Evolutionary conservation across 2,113 vertebrate species (phyloP).

Genomic region (Coregonus clupeaformis): DNA sequence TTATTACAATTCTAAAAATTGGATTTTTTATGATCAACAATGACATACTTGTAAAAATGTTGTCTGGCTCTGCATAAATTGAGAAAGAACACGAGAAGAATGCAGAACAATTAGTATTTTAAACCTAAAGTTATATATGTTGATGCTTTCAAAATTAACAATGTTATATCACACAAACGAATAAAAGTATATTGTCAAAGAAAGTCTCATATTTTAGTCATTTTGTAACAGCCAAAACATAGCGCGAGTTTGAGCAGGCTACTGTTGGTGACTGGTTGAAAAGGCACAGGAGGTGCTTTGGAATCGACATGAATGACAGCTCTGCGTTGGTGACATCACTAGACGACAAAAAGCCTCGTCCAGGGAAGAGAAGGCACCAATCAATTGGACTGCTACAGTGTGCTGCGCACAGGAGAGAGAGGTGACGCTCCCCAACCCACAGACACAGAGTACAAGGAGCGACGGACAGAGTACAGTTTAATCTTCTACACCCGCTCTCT

Average conservation of each 20-base stretch:
- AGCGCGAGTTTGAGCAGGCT: neutral
- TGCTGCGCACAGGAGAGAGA: slow-evolving; percentile 49
- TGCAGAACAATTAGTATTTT: neutral
- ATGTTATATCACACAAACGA: no score
- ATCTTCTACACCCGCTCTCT: slow-evolving; percentile 10
- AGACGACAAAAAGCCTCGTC: slow-evolving; percentile 69
- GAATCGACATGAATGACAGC: slow-evolving; percentile 68
- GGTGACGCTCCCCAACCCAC: slow-evolving; percentile 47
- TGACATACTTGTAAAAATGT: neutral
- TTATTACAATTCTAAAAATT: neutral
- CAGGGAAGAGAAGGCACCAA: slow-evolving; percentile 64
- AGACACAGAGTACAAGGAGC: slow-evolving; percentile 54
- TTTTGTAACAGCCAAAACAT: neutral
- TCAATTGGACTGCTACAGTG: slow-evolving; percentile 63
- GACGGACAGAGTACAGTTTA: slow-evolving; percentile 31
- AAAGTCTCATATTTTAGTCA: no score
- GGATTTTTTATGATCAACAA: neutral
- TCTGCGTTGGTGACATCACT: slow-evolving; percentile 75
- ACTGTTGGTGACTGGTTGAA: slow-evolving; percentile 6
- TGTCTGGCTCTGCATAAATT: neutral
- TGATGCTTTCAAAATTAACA: no score
- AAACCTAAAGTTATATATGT: no score
- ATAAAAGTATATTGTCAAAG: neutral
- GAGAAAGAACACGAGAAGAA: neutral
- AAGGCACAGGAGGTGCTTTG: slow-evolving; percentile 52